A percentile compares a stretch with the other conserved stretches of the same genome.
These are phyloP conservation scores for Meiosimyza platycephala DNA, from an alignment of 2,888 invertebrate species.

Conservation along the genomic window DNA sequence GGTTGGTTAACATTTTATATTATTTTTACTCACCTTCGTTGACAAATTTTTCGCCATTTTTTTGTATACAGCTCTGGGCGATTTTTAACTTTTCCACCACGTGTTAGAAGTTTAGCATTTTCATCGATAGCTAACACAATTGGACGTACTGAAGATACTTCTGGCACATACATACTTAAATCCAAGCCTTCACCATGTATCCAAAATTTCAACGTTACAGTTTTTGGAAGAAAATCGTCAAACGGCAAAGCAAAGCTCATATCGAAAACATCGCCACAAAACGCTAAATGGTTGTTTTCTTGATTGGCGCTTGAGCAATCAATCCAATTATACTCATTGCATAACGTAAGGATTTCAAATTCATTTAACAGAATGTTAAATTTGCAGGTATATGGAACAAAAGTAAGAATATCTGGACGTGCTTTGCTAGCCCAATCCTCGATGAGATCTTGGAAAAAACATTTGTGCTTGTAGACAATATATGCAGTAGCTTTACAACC, in stretches of 20 bases:
- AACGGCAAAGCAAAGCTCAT: slow-evolving; percentile 95
- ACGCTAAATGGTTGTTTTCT: slow-evolving; percentile 93
- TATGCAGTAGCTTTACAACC: slow-evolving; percentile 95
- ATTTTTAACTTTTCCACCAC: slow-evolving; percentile 75
- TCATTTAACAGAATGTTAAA: slow-evolving; percentile 91
- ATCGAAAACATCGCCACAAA: slow-evolving; percentile 94
- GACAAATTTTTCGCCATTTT: slow-evolving; percentile 88
- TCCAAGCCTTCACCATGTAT: slow-evolving; percentile 96
- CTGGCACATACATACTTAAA: slow-evolving; percentile 89
- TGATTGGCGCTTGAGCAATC: slow-evolving; percentile 96
- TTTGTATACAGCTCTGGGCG: slow-evolving; percentile 69
- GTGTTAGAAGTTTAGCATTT: slow-evolving; percentile 86
- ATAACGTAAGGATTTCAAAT: slow-evolving; percentile 91
- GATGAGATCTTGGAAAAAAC: slow-evolving; percentile 95
- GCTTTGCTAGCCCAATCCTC: slow-evolving; percentile 97
- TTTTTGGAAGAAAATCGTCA: slow-evolving; percentile 91
- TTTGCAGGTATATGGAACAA: slow-evolving; percentile 97
- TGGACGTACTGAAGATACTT: slow-evolving; percentile 88
- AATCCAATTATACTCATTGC: slow-evolving; percentile 99
- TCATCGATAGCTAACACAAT: slow-evolving; percentile 86
- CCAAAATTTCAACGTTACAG: slow-evolving; percentile 90
- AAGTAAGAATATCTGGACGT: slow-evolving; percentile 90
- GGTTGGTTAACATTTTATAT: background rate
- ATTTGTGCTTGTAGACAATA: slow-evolving; percentile 94
- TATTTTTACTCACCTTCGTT: slow-evolving; percentile 68